Conservation (phyloP, 2,113 vertebrate species). For the Esox niger region DNA sequence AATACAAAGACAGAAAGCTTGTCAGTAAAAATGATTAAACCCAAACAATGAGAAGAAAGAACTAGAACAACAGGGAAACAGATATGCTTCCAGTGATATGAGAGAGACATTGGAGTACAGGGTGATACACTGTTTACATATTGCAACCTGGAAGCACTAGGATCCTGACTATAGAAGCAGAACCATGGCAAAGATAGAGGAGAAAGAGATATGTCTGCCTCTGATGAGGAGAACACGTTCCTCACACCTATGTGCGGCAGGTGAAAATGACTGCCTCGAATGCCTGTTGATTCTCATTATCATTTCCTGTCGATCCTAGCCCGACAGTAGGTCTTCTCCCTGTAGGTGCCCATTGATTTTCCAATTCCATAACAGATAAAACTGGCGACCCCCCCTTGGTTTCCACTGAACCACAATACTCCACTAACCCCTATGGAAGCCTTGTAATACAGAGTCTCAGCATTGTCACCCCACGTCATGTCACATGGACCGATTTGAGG, state of each 20-base stretch:
- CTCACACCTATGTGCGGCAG: conserved; percentile 2
- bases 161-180: background rate
- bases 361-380: conserved; percentile 2
- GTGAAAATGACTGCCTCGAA: conserved; percentile 13
- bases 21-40: background rate
- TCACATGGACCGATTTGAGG: too few relatives aligned
- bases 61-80: background rate
- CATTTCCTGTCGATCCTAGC: background rate
- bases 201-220: background rate
- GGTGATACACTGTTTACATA: too few relatives aligned
- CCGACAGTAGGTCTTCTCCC: background rate
- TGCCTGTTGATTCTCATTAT: conserved; percentile 19
- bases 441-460: background rate
- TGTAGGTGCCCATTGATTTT: conserved; percentile 13
- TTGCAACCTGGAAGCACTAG: too few relatives aligned
- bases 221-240: background rate
- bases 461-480: too few relatives aligned
- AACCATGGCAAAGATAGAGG: background rate
- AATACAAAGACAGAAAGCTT: too few relatives aligned
- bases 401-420: background rate
- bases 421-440: background rate
- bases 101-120: too few relatives aligned
- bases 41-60: background rate
- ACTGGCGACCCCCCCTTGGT: background rate
- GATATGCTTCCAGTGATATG: too few relatives aligned